Evolutionary conservation across 1,140 invertebrate species (phyloP).

Genomic region (Monomorium pharaonis): DNA sequence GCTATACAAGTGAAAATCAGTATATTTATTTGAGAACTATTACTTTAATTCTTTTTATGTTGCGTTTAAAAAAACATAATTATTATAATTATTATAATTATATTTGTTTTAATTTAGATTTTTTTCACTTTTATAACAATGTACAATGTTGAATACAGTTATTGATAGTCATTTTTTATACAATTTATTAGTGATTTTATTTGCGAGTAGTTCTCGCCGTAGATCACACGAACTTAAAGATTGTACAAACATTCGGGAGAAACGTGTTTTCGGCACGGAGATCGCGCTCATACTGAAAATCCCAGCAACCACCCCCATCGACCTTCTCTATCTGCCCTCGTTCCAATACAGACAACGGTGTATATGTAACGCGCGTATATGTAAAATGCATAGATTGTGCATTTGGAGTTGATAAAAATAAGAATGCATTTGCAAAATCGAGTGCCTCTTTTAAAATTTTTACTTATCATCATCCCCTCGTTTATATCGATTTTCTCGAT

Average conservation of each 20-base stretch:
- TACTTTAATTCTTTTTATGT: neutral
- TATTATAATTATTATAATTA: neutral
- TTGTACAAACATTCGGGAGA: slow-evolving; percentile 18
- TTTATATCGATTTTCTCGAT: neutral
- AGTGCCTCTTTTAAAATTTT: neutral
- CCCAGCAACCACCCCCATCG: slow-evolving; percentile 74
- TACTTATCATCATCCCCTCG: neutral
- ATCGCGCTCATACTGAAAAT: slow-evolving; percentile 79
- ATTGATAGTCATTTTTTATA: neutral
- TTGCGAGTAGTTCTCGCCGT: too few relatives aligned
- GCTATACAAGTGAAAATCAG: neutral
- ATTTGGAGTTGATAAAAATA: neutral
- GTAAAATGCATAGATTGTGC: neutral
- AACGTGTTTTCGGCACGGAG: slow-evolving; percentile 75
- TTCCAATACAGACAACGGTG: slow-evolving; percentile 52
- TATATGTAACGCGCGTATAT: slow-evolving; percentile 16
- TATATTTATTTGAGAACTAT: neutral
- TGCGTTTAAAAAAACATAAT: neutral
- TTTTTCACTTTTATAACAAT: neutral
- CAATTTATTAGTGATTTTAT: neutral
- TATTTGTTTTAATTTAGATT: neutral
- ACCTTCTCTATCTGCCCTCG: slow-evolving; percentile 62
- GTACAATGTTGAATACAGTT: neutral
- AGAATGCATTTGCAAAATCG: slow-evolving; percentile 10
- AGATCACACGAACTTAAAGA: neutral